Base-by-base conservation (phyloP, 2,888 invertebrate species). In the Ashinkailepas kermadecensis region DNA sequence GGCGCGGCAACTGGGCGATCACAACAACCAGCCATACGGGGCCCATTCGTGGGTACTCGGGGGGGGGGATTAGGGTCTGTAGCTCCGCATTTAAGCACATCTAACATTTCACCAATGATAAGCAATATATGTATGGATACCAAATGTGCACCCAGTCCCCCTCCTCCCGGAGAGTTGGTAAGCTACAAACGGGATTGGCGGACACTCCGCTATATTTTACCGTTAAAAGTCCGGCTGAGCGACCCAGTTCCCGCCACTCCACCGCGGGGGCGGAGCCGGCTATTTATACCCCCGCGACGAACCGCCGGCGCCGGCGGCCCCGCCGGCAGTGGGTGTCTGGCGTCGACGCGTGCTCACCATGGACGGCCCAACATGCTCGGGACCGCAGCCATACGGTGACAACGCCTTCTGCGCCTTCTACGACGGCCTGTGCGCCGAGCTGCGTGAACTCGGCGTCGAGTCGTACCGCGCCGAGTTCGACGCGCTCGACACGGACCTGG, bases 391-490 rank as follows among this genome's bases (percentile, higher is more conserved):
- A 21, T 11, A 4, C 74, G 74, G 74, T 25, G 67, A 67, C 12
- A 13, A 67, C 67, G 67, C 25, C 54, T 74, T 74, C 54, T 15
- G 54, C 54, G 13, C 74, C 54, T 74, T 74, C 74, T 74, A 74
- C 74, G 74, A 74, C 54, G 74, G 54, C 54, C 39, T 74, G 74
- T 74, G 74, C 18, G 21, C 54, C 54, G 74, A 74, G 39, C 39
- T 74, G 74, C 74, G 74, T 6, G 6, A 7, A 18, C 74, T 74
- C 18, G 74, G 74, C 54, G 54, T 74, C 18, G 74, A 74, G 74
- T 11, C 12, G 74, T 74, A 18, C 74, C 74, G 74, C 74, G 74
- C 74, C 74, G 74, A 74, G 74, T 74, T 74, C 54, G 74, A 74
- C 74, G 74, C 74, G 74, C 54, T 74, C 18, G 74, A 74, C 54